Evolutionary conservation across 2,113 vertebrate genomes (phyloP), one percentile per base, ranked within the genome.

Genomic region (Aldabrachelys gigantea): DNA sequence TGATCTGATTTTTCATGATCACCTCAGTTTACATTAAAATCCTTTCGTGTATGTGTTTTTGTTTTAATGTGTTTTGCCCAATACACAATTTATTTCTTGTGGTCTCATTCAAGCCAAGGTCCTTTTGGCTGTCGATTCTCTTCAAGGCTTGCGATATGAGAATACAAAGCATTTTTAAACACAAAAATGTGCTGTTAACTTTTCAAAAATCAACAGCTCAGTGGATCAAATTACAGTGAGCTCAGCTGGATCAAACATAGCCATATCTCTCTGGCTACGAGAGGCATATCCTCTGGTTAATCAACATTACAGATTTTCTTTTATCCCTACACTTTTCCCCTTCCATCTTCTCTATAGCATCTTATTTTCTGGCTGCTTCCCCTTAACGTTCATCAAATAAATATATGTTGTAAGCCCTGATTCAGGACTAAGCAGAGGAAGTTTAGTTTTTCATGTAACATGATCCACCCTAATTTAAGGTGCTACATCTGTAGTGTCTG

Each of bases 151-250:
- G 75, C 52, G 24, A 89, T 47, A 75, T 17, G 82, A 89, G 84
- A 79, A n/a, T 47, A 72, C 57, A 83, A 87, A 82, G 29, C 47
- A 56, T 65, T 89, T 92, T 17, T 59, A 91, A 93, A 90, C 24
- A 10, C 53, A 72, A 83, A 90, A 84, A 57, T 35, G 75, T 10
- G 9, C 10, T 84, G 25, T 83, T 88, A 79, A 87, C 6, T 89
- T 76, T 78, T 87, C 69, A 93, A 88, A 92, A 79, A 83, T 50
- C 69, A 91, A 16, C 14, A 92, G 59, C 38, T 93, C 80, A 69
- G 21, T 87, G 81, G 85, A 87, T 85, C 24, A 82, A 89, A 93
- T 82, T 85, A 90, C 49, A 91, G 57, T 22, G 47, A 91, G 9
- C 29, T 94, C 80, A 88, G 25, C 27, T 80, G 86, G 31, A 92